Evolutionary conservation across 1,140 invertebrate species (phyloP).

Genomic region (Arion vulgaris): DNA sequence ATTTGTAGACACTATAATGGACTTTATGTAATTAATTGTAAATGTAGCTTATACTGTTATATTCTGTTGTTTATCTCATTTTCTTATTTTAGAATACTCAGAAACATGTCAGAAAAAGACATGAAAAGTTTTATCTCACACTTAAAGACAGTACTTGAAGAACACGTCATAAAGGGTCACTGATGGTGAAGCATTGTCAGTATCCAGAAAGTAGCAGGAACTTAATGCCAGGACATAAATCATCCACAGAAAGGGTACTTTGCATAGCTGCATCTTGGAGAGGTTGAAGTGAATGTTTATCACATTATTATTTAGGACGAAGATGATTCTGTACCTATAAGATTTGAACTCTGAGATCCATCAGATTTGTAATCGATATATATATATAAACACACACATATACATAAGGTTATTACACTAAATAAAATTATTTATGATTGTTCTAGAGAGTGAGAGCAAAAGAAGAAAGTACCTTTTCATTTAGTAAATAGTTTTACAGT

Average conservation of each 20-base stretch:
- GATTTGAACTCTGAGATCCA: too few relatives aligned
- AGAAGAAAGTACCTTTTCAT: too few relatives aligned
- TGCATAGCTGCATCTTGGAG: constrained; percentile 70
- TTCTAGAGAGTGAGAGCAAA: too few relatives aligned
- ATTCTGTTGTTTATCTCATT: neutral
- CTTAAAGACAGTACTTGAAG: constrained; percentile 21
- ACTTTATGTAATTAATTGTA: too few relatives aligned
- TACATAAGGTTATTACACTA: too few relatives aligned
- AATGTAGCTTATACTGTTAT: too few relatives aligned
- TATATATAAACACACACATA: too few relatives aligned
- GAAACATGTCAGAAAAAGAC: neutral
- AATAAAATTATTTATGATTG: too few relatives aligned
- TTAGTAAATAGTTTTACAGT: too few relatives aligned
- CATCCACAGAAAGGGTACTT: constrained; percentile 59
- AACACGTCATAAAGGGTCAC: constrained; percentile 27
- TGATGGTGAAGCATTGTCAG: constrained; percentile 67
- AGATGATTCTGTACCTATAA: too few relatives aligned
- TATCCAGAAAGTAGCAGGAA: constrained; percentile 70
- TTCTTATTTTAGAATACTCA: constrained; percentile 26
- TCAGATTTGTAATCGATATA: too few relatives aligned
- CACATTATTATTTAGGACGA: neutral
- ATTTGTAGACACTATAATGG: too few relatives aligned
- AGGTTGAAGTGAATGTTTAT: constrained; percentile 49
- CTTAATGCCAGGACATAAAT: constrained; percentile 65
- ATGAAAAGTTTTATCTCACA: constrained; percentile 16